Conservation (phyloP, 2,888 invertebrate genomes). For the Sicus ferrugineus region DNA sequence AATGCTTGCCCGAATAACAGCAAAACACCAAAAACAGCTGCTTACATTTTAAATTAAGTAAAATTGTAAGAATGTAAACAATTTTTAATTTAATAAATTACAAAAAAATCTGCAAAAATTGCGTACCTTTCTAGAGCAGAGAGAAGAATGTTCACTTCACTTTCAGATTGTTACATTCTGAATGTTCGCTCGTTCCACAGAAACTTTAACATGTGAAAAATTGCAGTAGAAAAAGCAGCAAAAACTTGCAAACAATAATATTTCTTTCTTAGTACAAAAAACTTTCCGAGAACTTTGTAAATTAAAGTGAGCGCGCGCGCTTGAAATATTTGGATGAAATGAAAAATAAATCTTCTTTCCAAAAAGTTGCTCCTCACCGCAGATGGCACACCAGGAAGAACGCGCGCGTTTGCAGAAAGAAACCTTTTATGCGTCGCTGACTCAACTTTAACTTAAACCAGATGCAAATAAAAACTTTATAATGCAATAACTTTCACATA, state of each 20-base stretch:
- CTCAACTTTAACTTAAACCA: too few relatives aligned
- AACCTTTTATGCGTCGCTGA: too few relatives aligned
- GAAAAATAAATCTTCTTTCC: background rate
- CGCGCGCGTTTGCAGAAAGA: too few relatives aligned
- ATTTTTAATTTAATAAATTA: background rate
- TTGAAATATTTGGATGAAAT: background rate
- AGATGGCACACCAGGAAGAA: too few relatives aligned
- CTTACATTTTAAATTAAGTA: background rate
- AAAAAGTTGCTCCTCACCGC: too few relatives aligned
- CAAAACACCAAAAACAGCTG: background rate
- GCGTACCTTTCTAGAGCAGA: too few relatives aligned
- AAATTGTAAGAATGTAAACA: background rate
- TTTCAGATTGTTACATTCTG: too few relatives aligned
- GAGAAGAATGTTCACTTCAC: too few relatives aligned
- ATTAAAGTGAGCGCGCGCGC: background rate
- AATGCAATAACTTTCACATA: too few relatives aligned
- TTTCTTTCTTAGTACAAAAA: background rate
- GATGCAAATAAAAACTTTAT: too few relatives aligned
- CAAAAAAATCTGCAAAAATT: background rate
- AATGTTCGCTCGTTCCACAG: background rate
- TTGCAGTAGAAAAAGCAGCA: background rate
- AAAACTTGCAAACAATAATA: background rate
- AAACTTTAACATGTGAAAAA: background rate
- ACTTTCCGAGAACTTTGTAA: constrained; percentile 4
- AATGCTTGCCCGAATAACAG: too few relatives aligned